Percentiles rank a stretch among this genome's conserved stretches.
Conservation (phyloP, 2,113 vertebrate species). For the Paradisaea rubra region DNA sequence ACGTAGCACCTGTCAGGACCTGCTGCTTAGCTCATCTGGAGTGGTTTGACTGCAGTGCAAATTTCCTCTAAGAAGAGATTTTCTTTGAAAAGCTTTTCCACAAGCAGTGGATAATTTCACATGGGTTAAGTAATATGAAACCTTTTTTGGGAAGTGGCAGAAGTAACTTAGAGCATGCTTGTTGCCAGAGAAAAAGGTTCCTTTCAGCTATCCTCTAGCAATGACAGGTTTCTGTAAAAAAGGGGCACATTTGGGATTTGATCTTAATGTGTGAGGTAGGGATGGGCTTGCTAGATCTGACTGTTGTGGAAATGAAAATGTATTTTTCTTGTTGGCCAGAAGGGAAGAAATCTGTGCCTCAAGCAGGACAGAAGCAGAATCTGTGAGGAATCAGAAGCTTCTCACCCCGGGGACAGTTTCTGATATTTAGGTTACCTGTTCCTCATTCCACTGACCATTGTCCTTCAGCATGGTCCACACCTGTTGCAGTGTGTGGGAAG, state of each 20-base stretch:
- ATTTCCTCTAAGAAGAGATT: slow-evolving; percentile 9
- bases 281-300: not conserved
- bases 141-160: not conserved
- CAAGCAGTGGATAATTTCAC: not conserved
- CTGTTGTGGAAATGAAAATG: not conserved
- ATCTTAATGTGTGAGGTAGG: not conserved
- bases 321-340: not conserved
- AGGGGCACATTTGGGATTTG: not conserved
- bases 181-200: not conserved
- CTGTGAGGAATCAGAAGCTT: not conserved
- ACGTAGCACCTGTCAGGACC: not conserved
- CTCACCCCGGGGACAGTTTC: not conserved
- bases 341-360: not conserved
- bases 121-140: not conserved
- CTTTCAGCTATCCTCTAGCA: not conserved
- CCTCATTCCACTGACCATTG: rapidly evolving
- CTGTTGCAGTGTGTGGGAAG: not conserved
- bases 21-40: slow-evolving; percentile 39
- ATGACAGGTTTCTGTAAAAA: not conserved
- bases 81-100: not conserved
- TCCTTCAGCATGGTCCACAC: not conserved
- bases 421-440: not conserved
- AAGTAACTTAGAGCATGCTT: not conserved
- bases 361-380: not conserved
- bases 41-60: not conserved